Evolutionary conservation across 2,113 vertebrate species (phyloP).

Genomic region (Arvicanthis niloticus): DNA sequence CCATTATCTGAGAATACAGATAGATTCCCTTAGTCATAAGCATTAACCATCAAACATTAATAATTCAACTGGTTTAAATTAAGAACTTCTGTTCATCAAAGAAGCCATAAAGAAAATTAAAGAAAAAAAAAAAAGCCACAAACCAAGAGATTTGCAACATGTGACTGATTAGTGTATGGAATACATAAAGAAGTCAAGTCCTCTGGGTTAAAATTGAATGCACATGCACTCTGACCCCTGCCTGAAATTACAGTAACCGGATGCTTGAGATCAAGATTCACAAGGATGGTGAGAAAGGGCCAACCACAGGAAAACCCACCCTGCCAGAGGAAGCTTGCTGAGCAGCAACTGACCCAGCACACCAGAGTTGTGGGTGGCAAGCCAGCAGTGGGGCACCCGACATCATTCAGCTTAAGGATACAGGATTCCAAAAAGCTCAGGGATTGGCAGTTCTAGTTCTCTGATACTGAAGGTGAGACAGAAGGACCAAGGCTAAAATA

Average conservation of each 20-base stretch:
- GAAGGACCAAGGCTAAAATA: conserved; percentile 37
- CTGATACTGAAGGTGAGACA: conserved; percentile 25
- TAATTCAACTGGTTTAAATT: conserved; percentile 59
- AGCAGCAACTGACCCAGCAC: neutral
- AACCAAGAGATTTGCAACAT: conserved; percentile 63
- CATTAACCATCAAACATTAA: conserved; percentile 59
- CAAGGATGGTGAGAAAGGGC: conserved; percentile 15
- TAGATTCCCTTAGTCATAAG: conserved; percentile 43
- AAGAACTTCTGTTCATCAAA: conserved; percentile 60
- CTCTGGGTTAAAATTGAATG: conserved; percentile 57
- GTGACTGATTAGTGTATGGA: conserved; percentile 50
- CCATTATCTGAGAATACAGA: conserved; percentile 46
- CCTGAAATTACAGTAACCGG: conserved; percentile 49
- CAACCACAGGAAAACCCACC: neutral
- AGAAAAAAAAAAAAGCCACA: conserved; percentile 42
- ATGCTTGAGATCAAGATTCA: conserved; percentile 35
- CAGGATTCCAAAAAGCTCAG: conserved; percentile 9
- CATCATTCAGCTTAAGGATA: conserved; percentile 41
- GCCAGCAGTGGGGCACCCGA: neutral
- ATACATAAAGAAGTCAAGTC: conserved; percentile 48
- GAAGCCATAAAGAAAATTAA: conserved; percentile 65
- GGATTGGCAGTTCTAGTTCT: conserved; percentile 43
- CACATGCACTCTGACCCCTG: conserved; percentile 16
- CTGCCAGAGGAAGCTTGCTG: neutral
- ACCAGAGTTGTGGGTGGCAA: conserved; percentile 35